Base-by-base conservation (phyloP, 2,113 vertebrate genomes). In the Montifringilla adamsi region DNA sequence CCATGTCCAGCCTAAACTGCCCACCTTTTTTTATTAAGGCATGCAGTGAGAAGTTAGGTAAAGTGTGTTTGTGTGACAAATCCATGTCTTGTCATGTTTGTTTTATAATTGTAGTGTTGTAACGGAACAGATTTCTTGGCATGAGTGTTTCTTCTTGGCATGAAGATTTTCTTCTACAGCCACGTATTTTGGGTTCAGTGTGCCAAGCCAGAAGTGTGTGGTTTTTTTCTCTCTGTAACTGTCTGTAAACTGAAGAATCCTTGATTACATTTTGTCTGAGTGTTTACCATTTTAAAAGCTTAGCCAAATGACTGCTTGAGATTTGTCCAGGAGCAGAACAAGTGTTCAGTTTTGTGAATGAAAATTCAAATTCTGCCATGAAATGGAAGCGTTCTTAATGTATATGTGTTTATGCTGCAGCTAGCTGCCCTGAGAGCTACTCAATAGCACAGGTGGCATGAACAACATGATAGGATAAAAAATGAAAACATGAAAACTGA, bases 91-190 rank as follows among this genome's bases (percentile, higher is more conserved):
- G 35, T 59, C 30, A 24, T 70, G 27, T 76, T 95, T 93, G 33
- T 89, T 89, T 91, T 79, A 59, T 76, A 89, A 72, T 17, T 85
- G 28, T 76, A 55, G 19, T 56, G 33, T 31, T 91, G 78, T 59
- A 91, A 76, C 33, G 64, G 47, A 84, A 89, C 58, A 76, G 90
- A 55, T 96, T 94, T 86, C 49, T 47, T 95, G 91, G 85, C 74
- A 26, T 58, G 55, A 84, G 30, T 0, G 0, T 67, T 90, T 76
- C 46, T 91, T 64, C 47, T 76, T 89, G 87, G 95, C 74, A 47
- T 64, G 49, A 93, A 49, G 21, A 0, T 39, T 92, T 84, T 67
- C 50, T 95, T 75, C 66, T 79, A 64, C 68, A 63, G 84, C 39
- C 72, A 31, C 2, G 18, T 67, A 47, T 89, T 87, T 87, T 84